Conservation (phyloP, 92 coral and sea anemone species). For the Hydrozoanthus gracilis region DNA sequence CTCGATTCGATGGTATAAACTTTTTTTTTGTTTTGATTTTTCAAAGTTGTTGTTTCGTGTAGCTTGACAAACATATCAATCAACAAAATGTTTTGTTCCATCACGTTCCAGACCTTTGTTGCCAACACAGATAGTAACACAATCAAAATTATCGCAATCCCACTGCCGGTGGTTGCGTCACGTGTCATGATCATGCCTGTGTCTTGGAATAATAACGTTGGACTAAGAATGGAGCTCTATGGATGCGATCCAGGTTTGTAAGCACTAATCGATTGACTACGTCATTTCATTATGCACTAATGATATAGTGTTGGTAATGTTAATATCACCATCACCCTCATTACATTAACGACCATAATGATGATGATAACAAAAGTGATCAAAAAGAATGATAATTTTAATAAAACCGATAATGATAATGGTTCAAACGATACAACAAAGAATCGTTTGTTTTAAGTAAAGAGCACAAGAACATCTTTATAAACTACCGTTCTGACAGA, state of each 20-base stretch:
- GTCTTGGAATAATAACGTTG: conserved; percentile 62
- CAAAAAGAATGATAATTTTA: too few species aligned
- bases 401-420: too few species aligned
- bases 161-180: conserved; percentile 75
- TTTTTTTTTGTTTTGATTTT: not conserved
- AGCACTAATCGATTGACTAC: too few species aligned
- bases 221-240: conserved; percentile 80
- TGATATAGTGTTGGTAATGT: too few species aligned
- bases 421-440: too few species aligned
- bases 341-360: too few species aligned
- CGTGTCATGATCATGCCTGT: conserved; percentile 59
- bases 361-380: too few species aligned
- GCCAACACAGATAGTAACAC: conserved; percentile 71
- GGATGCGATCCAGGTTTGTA: conserved; percentile 81
- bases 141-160: conserved; percentile 56
- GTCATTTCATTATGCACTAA: too few species aligned
- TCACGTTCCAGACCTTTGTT: conserved; percentile 51
- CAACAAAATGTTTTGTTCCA: not conserved
- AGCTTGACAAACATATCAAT: not conserved
- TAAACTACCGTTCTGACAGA: too few species aligned
- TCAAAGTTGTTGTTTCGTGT: not conserved
- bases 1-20: not conserved
- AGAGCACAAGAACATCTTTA: too few species aligned
- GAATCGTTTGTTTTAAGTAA: too few species aligned
- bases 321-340: too few species aligned